phyloP scores from a whole-genome alignment of 2,113 vertebrate genomes.

The Euleptes europaea region DNA sequence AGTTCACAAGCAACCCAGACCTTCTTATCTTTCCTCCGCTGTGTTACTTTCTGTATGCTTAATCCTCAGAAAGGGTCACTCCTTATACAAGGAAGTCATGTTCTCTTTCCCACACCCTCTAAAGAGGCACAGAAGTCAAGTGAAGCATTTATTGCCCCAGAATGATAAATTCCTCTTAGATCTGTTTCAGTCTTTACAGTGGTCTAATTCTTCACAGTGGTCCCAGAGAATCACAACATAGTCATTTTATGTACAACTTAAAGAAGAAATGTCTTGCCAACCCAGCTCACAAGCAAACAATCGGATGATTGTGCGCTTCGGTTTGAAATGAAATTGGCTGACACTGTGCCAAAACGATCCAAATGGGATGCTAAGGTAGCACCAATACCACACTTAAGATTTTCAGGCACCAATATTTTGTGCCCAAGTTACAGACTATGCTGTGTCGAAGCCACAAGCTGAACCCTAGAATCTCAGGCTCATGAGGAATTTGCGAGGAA shows the following conservation, averaged over 20 bases:
- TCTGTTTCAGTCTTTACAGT: not conserved
- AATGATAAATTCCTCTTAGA: not conserved
- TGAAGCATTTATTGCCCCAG: not conserved
- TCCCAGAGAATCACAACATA: not conserved
- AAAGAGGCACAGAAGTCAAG: not conserved
- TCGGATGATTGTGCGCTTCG: not conserved
- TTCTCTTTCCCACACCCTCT: not conserved
- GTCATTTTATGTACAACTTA: not conserved
- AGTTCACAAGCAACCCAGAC: slow-evolving; percentile 3
- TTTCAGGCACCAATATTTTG: too few species aligned
- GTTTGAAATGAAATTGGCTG: not conserved
- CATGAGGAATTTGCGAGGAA: too few species aligned
- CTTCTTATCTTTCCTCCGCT: slow-evolving; percentile 18
- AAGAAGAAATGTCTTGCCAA: not conserved
- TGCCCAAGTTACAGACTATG: too few species aligned
- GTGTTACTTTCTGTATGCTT: slow-evolving; percentile 1
- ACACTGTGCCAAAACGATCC: not conserved
- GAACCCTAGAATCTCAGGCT: too few species aligned
- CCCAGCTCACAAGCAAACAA: not conserved
- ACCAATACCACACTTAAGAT: not conserved
- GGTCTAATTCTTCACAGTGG: not conserved
- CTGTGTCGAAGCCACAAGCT: too few species aligned
- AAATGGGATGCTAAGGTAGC: not conserved
- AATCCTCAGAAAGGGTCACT: not conserved
- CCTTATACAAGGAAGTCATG: not conserved